These are phyloP conservation scores for Strigops habroptila DNA, from an alignment of 2,113 vertebrate genomes.

Conservation along the genomic window DNA sequence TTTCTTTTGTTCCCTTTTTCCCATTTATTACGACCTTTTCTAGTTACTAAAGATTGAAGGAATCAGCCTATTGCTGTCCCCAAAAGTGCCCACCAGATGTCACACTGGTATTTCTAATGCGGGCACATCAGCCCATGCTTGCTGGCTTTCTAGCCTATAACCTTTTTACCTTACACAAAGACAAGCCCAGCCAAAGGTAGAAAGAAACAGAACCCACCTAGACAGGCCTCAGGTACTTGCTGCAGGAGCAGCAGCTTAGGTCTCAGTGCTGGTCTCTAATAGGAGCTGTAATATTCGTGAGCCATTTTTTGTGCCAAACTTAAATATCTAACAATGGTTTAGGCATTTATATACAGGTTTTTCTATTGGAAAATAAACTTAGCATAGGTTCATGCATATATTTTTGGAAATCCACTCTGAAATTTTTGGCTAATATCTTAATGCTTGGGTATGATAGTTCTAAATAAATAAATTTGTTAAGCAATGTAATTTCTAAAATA, in stretches of 20 bases:
- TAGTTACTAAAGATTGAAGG: neutral
- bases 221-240: neutral
- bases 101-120: neutral
- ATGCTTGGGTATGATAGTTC: neutral
- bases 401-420: neutral
- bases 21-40: neutral
- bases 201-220: neutral
- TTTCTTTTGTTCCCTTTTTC: neutral
- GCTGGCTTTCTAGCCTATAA: neutral
- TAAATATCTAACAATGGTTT: neutral
- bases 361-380: neutral
- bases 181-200: neutral
- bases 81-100: constrained; percentile 20
- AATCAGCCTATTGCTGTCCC: neutral
- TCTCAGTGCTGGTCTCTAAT: neutral
- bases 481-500: neutral
- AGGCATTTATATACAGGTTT: neutral
- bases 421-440: neutral
- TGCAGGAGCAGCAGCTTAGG: neutral
- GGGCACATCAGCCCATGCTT: too few species aligned
- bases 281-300: neutral
- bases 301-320: neutral
- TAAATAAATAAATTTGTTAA: neutral
- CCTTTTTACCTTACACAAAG: neutral
- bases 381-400: neutral